Evolutionary conservation across 2,113 vertebrate species (phyloP).

Genomic region (Petrocephalus microphthalmus): DNA sequence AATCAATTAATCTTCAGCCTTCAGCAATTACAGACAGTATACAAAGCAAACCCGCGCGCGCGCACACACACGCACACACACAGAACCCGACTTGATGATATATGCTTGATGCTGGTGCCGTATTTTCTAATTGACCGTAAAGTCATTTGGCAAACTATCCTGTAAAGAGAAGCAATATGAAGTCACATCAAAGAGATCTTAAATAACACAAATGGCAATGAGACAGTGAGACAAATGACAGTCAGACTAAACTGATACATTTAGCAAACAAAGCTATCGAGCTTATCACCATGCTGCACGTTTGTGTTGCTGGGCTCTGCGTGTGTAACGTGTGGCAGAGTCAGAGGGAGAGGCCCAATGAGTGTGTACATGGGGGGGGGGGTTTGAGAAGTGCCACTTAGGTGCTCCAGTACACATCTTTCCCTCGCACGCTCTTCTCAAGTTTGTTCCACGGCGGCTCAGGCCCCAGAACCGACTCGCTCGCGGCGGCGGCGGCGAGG

Average conservation of each 20-base stretch:
- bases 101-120: slow-evolving; percentile 10
- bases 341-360: neutral
- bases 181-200: slow-evolving; percentile 47
- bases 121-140: slow-evolving; percentile 20
- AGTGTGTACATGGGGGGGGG: neutral
- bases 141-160: slow-evolving; percentile 2
- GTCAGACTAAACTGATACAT: neutral
- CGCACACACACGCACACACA: neutral
- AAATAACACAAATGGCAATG: slow-evolving; percentile 18
- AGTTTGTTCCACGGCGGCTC: neutral
- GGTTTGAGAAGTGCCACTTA: neutral
- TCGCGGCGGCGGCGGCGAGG: neutral
- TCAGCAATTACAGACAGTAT: slow-evolving; percentile 18
- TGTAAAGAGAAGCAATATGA: slow-evolving; percentile 44
- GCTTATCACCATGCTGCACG: neutral
- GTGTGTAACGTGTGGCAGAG: neutral
- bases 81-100: neutral
- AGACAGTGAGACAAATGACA: slow-evolving; percentile 12
- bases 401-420: slow-evolving; percentile 34
- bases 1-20: slow-evolving; percentile 14
- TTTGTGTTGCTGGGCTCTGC: neutral
- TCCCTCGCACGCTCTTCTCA: slow-evolving; percentile 17
- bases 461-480: neutral
- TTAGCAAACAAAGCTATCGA: neutral
- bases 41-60: neutral